phyloP scores from a whole-genome alignment of 2,797 vertebrate species.

The Holocentrus rufus region DNA sequence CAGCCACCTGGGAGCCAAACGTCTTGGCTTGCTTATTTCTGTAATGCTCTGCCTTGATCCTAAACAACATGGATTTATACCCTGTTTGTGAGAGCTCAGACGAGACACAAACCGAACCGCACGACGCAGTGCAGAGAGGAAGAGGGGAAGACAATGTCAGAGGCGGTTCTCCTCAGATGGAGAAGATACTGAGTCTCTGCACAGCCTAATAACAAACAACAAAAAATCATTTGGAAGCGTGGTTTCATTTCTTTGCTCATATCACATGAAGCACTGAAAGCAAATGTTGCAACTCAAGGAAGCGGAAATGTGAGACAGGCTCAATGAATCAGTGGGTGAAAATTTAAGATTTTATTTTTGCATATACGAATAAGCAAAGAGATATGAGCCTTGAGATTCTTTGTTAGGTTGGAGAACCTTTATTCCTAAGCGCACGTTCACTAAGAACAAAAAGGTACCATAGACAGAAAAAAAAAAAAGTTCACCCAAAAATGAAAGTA shows the following conservation, averaged over 20 bases:
- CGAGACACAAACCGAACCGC: slow-evolving; percentile 41
- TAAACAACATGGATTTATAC: slow-evolving; percentile 66
- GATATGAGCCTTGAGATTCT: background rate
- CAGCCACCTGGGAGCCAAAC: slow-evolving; percentile 78
- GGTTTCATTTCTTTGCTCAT: slow-evolving; percentile 26
- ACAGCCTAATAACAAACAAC: slow-evolving; percentile 24
- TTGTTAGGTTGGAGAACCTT: slow-evolving; percentile 19
- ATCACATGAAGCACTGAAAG: slow-evolving; percentile 23
- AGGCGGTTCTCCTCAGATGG: slow-evolving; percentile 31
- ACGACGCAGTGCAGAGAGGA: slow-evolving; percentile 17
- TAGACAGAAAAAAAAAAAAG: background rate
- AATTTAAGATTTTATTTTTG: background rate
- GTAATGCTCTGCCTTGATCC: slow-evolving; percentile 68
- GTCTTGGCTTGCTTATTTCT: slow-evolving; percentile 69
- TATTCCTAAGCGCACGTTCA: background rate
- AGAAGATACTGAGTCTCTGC: slow-evolving; percentile 28
- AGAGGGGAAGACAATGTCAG: slow-evolving; percentile 27
- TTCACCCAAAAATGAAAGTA: too few relatives aligned
- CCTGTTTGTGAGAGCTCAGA: slow-evolving; percentile 55
- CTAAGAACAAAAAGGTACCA: background rate
- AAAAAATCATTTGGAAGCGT: slow-evolving; percentile 33
- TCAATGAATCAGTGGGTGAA: background rate
- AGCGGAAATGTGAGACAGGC: slow-evolving; percentile 6
- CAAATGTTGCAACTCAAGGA: slow-evolving; percentile 10
- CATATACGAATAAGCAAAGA: background rate